These are phyloP conservation scores for Pseudoips prasinana DNA, from an alignment of 2,888 invertebrate species.

Conservation along the genomic window DNA sequence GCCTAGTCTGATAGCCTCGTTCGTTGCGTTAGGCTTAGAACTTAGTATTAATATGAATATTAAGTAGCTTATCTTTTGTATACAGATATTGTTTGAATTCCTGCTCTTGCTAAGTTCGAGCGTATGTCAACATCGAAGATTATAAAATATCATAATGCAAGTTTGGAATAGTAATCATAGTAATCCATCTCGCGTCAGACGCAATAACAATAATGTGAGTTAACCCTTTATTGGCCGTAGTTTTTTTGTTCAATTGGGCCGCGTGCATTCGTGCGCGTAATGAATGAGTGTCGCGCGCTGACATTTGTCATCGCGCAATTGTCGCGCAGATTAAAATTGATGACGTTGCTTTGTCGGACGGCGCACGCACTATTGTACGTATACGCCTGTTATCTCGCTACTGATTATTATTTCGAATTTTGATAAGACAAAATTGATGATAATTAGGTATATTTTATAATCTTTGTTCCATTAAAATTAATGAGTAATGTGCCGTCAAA, in stretches of 20 bases:
- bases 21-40: constrained; percentile 15
- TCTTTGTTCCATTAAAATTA: no score
- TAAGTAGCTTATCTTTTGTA: constrained; percentile 12
- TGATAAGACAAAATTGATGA: constrained; percentile 39
- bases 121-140: constrained; percentile 2
- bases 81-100: constrained; percentile 5
- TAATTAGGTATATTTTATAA: constrained; percentile 8
- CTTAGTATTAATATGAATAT: constrained; percentile 16
- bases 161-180: constrained; percentile 33
- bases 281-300: constrained; percentile 74
- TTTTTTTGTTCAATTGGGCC: constrained; percentile 52
- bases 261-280: constrained; percentile 68
- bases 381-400: constrained; percentile 55
- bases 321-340: constrained; percentile 81
- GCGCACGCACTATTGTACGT: constrained; percentile 61
- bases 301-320: constrained; percentile 82
- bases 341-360: constrained; percentile 74
- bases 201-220: constrained; percentile 63
- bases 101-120: constrained; percentile 4
- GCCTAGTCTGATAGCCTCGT: constrained; percentile 15
- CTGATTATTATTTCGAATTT: constrained; percentile 51
- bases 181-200: constrained; percentile 57
- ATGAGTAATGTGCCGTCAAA: no score
- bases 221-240: constrained; percentile 77
- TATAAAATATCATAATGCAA: constrained; percentile 10